Base-by-base conservation (phyloP, 2,888 invertebrate species). In the Drosophila helvetica region DNA sequence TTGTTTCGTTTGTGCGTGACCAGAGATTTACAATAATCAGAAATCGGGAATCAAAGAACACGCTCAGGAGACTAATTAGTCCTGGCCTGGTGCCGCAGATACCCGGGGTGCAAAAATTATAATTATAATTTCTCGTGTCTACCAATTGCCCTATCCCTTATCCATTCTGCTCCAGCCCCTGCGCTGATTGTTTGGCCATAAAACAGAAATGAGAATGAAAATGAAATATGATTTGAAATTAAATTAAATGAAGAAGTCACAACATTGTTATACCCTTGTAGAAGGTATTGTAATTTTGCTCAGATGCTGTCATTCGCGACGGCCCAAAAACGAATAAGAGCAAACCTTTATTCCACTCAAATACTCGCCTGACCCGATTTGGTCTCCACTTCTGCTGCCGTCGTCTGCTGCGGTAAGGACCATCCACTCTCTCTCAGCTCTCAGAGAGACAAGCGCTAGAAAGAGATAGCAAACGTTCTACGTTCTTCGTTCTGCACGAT, bases 11-110 rank as follows among this genome's bases (percentile, higher is more conserved):
- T 85, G 85, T 85, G 87, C 85, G 85, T 85, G 85, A 85, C 85
- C 85, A 85, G 79, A 85, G 87, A 85, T 85, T 85, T 87, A 85
- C 88, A 87, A 87, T 83, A 85, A 85, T 87, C 86, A 86, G 85
- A 71, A 85, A 82, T 82, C 85, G 85, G 79, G 84, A 85, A 80
- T 79, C 87, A 79, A 78, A 74, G 79, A 87, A 78, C 86, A 85
- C 85, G 86, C 85, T 85, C 85, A 72, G 87, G 86, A 85, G 85
- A 85, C 85, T 85, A 85, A 85, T 85, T 87, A 87, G 85, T 84
- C 79, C 72, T 74, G 65, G 69, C 47, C 60, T 58, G 60, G 55
- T 64, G 51, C 67, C 52, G 48, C 53, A 46, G 61, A 65, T 64
- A 61, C 51, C 42, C 18, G 48, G 56, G 55, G 57, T 65, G 38